Base-by-base conservation (phyloP, 2,888 invertebrate species). In the Agrilus biguttatus region DNA sequence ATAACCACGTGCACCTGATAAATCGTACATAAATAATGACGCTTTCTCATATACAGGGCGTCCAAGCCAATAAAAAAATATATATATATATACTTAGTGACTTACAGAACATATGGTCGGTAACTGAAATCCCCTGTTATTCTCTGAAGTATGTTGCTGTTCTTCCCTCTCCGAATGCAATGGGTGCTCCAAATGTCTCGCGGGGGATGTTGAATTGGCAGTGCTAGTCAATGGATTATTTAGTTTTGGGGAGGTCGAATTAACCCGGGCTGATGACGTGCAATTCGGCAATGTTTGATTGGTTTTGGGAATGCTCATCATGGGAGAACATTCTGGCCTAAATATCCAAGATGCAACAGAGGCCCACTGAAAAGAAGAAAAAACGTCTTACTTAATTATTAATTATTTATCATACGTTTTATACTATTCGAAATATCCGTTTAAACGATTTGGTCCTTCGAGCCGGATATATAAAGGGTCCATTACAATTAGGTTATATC, bases 341-440 rank as follows among this genome's bases (percentile, higher is more conserved):
- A 68, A 63, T 53, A 68, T 69, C 68, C 68, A 69, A 47, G 68
- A 68, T 49, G 69, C 67, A 47, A 68, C 67, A 44, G 67, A 70
- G 47, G 68, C 65, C 68, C 68, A 68, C 69, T 69, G 60, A 23
- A 67, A 66, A 48, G 51, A 50, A 48, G 44, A 50, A 48, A 43
- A 41, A 21, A 14, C 12, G 12, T 23, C 3, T 21, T n/a, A 14
- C 6, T n/a, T 19, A 14, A 14, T 14, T 37, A 37, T 14, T n/a
- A 3, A 17, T 17, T 17, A 23, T 23, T 6, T 23, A 23, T 8
- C 7, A 17, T 17, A 4, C 5, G 8, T 3, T 4, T 23, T 23
- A n/a, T n/a, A n/a, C n/a, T n/a, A n/a, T n/a, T n/a, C n/a, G n/a
- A 23, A 8, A 23, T 23, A 8, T 23, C 7, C 2, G 5, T 23